A percentile compares a stretch with the other conserved stretches of the same genome.
Conservation (phyloP, 2,888 invertebrate genomes). For the Tridacna crocea region DNA sequence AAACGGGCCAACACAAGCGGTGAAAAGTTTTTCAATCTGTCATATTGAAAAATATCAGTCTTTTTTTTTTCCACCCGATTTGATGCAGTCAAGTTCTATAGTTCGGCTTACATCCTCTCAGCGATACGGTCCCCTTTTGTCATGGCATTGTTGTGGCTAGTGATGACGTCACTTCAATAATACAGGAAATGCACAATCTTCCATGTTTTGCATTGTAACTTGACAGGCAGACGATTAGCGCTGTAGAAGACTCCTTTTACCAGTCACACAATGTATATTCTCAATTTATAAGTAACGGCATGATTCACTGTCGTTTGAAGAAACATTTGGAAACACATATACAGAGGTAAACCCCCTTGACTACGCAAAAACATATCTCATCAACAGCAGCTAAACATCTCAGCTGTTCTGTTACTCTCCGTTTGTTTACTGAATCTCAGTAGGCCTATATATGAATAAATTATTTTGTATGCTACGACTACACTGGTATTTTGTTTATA, state of each 20-base stretch:
- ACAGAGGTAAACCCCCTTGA: conserved; percentile 16
- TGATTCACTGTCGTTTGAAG: neutral
- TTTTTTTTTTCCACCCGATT: too few relatives aligned
- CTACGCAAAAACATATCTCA: conserved; percentile 16
- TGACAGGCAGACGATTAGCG: conserved; percentile 10
- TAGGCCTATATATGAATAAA: too few relatives aligned
- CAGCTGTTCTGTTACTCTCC: conserved; percentile 1
- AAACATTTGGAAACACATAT: neutral
- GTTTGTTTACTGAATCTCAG: neutral
- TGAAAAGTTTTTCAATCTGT: too few relatives aligned
- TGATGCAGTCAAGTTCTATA: too few relatives aligned
- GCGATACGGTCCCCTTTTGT: neutral
- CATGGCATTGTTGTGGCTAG: neutral
- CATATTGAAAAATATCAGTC: too few relatives aligned
- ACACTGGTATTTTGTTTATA: too few relatives aligned
- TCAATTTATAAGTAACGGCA: conserved; percentile 1
- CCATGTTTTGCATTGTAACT: conserved; percentile 47
- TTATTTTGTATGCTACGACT: too few relatives aligned
- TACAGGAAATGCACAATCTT: conserved; percentile 60
- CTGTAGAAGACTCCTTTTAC: neutral
- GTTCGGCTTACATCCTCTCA: neutral
- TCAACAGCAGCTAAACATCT: neutral
- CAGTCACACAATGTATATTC: neutral
- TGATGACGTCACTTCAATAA: conserved; percentile 48
- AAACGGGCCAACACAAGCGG: too few relatives aligned